Evolutionary conservation across 2,888 invertebrate species (phyloP).

Genomic region (Leptarthrus brevirostris): DNA sequence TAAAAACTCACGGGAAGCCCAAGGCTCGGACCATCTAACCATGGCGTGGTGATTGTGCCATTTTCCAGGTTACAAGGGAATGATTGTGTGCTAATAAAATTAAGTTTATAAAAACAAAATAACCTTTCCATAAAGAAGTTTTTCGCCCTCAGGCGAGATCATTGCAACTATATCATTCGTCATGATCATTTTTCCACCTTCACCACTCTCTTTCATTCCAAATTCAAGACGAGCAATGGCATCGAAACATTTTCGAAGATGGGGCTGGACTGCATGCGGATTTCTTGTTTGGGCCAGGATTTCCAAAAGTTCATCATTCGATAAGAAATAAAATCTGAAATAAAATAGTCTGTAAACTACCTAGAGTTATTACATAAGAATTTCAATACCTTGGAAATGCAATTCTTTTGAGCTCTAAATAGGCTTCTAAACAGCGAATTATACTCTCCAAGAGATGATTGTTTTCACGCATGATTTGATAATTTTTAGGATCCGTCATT

Average conservation of each 20-base stretch:
- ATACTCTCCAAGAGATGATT: constrained; percentile 88
- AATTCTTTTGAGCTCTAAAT: constrained; percentile 87
- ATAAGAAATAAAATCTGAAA: constrained; percentile 82
- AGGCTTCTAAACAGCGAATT: constrained; percentile 89
- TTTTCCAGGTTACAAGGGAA: no score
- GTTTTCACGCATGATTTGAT: constrained; percentile 77
- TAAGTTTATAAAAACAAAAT: no score
- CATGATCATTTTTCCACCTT: constrained; percentile 70
- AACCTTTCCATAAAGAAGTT: constrained; percentile 80
- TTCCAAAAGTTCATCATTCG: constrained; percentile 89
- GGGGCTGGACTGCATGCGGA: constrained; percentile 90
- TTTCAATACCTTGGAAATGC: constrained; percentile 78
- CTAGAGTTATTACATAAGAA: not conserved
- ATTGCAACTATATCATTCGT: constrained; percentile 89
- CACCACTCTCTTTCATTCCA: constrained; percentile 73
- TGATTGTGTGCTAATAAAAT: no score
- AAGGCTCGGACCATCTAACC: no score
- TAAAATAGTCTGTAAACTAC: not conserved
- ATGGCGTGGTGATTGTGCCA: no score
- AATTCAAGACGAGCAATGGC: constrained; percentile 84
- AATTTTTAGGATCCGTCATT: constrained; percentile 77
- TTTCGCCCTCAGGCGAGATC: constrained; percentile 90
- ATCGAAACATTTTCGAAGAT: constrained; percentile 90
- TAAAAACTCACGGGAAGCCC: no score
- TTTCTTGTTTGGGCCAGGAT: constrained; percentile 91